These are phyloP conservation scores for Parochlus steinenii DNA, from an alignment of 2,888 invertebrate species.

Conservation along the genomic window DNA sequence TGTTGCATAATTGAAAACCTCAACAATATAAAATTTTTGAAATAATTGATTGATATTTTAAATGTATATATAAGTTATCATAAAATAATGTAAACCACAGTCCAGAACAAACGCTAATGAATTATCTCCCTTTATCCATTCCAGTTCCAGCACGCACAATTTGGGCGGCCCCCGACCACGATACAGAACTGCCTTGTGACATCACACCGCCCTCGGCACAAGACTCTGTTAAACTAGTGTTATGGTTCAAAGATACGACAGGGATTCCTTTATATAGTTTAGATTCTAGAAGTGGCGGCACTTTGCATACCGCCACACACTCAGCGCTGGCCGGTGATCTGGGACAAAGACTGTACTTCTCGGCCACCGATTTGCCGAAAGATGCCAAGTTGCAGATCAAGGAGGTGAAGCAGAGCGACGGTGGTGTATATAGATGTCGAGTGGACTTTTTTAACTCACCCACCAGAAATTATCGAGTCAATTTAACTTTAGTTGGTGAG, in stretches of 20 bases:
- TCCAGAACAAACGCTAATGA: no score
- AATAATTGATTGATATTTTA: no score
- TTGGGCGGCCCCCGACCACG: slow-evolving; percentile 62
- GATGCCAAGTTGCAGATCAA: slow-evolving; percentile 58
- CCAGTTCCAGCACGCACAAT: slow-evolving; percentile 47
- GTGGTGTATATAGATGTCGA: slow-evolving; percentile 72
- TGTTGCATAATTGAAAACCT: no score
- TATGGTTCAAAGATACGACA: slow-evolving; percentile 78
- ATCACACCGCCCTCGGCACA: slow-evolving; percentile 51
- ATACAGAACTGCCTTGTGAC: slow-evolving; percentile 70
- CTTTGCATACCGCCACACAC: slow-evolving; percentile 47
- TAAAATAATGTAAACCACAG: no score
- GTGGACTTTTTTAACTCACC: slow-evolving; percentile 82
- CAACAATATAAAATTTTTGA: no score
- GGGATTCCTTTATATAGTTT: slow-evolving; percentile 76
- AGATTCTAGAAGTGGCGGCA: slow-evolving; percentile 53
- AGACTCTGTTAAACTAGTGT: slow-evolving; percentile 62
- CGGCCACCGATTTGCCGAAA: slow-evolving; percentile 51
- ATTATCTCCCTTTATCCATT: slow-evolving; percentile 20
- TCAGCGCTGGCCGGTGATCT: slow-evolving; percentile 64
- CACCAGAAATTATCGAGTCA: slow-evolving; percentile 71
- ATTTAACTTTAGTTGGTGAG: slow-evolving; percentile 77
- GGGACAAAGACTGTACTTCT: slow-evolving; percentile 57
- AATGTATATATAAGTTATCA: no score
- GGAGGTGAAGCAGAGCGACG: slow-evolving; percentile 53